Conservation (phyloP, 2,113 vertebrate genomes). For the Ochotona curzoniae region DNA sequence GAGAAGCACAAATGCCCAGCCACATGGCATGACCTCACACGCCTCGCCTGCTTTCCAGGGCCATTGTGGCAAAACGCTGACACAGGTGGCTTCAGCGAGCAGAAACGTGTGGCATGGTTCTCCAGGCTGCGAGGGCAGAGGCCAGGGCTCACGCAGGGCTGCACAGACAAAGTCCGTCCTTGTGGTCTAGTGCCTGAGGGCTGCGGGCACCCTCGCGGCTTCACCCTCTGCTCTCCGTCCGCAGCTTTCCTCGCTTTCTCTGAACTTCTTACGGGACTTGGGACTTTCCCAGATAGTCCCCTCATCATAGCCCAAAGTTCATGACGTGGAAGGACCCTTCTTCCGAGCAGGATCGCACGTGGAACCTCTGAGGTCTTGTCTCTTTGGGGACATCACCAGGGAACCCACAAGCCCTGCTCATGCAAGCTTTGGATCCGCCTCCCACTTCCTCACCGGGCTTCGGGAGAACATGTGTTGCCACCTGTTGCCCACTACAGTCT, state of each 20-base stretch:
- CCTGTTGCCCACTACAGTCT: neutral
- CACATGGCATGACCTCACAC: neutral
- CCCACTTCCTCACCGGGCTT: neutral
- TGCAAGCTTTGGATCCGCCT: neutral
- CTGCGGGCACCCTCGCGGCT: too few relatives aligned
- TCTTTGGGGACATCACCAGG: neutral
- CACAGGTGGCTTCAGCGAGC: neutral
- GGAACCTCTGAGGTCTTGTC: fast-evolving
- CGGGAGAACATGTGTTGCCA: too few relatives aligned
- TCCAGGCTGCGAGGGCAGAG: neutral
- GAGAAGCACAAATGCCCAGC: neutral
- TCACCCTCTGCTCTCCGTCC: neutral
- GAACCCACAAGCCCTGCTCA: too few relatives aligned
- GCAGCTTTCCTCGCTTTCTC: neutral
- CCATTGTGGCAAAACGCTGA: too few relatives aligned
- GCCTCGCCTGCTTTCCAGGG: too few relatives aligned
- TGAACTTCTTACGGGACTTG: neutral
- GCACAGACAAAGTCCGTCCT: neutral
- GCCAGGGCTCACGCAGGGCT: neutral
- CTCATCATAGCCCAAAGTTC: neutral
- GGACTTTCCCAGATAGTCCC: neutral
- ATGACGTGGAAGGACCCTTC: neutral
- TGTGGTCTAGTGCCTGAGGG: neutral
- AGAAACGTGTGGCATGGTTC: neutral
- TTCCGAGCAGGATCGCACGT: neutral